Conservation (phyloP, 2,113 vertebrate genomes). For the Chrysemys picta region DNA sequence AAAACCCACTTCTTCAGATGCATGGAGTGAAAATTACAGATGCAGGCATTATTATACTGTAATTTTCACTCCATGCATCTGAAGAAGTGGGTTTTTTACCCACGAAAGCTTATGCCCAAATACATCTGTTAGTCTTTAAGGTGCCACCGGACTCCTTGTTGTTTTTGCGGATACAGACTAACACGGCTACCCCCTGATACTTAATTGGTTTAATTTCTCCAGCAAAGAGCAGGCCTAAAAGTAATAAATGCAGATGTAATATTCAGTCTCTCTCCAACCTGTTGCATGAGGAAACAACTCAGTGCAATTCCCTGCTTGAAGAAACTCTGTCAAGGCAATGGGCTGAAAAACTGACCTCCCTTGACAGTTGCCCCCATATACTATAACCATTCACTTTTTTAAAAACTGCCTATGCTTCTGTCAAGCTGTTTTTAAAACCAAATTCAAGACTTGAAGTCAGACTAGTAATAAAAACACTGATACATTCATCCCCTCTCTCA, state of each 20-base stretch:
- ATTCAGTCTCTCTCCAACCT: not conserved
- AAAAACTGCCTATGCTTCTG: not conserved
- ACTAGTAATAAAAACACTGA: not conserved
- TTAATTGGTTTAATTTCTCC: constrained; percentile 39
- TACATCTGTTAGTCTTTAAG: too few species aligned
- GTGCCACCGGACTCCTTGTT: too few species aligned
- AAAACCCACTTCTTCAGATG: too few species aligned
- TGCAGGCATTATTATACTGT: too few species aligned
- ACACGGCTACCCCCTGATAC: too few species aligned
- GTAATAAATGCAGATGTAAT: not conserved
- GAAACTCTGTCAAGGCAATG: not conserved
- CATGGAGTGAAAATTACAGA: too few species aligned
- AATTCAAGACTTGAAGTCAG: not conserved
- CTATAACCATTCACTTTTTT: not conserved
- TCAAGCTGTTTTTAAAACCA: not conserved
- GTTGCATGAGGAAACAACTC: constrained; percentile 5
- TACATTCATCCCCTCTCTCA: not conserved
- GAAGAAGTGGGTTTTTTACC: too few species aligned
- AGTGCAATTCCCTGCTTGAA: not conserved
- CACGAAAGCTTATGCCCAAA: too few species aligned
- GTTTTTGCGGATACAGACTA: too few species aligned
- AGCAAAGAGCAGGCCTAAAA: constrained; percentile 26
- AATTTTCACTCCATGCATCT: too few species aligned
- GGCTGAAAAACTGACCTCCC: not conserved
- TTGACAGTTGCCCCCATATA: not conserved